Evolutionary conservation across 2,888 invertebrate genomes (phyloP).

Genomic region (Apodemia mormo): DNA sequence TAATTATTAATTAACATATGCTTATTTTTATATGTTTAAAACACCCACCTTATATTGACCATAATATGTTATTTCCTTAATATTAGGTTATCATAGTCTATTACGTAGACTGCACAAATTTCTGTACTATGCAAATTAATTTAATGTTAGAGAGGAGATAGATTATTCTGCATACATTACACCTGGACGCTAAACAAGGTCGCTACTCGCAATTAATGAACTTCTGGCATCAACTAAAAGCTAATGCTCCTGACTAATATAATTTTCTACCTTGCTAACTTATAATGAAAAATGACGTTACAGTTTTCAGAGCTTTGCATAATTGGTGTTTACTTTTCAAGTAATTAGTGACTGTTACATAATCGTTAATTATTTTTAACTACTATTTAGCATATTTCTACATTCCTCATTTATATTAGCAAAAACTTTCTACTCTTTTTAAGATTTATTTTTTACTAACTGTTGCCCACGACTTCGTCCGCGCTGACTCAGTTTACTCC

Average conservation of each 20-base stretch:
- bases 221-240: constrained; percentile 13
- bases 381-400: too few species aligned
- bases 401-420: too few species aligned
- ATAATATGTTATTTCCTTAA: neutral
- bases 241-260: constrained; percentile 12
- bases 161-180: constrained; percentile 35
- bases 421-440: too few species aligned
- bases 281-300: constrained; percentile 13
- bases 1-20: too few species aligned
- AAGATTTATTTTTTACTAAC: too few species aligned
- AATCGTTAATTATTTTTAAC: too few species aligned
- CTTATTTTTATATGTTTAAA: too few species aligned
- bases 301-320: neutral
- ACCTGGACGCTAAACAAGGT: constrained; percentile 18
- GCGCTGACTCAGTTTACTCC: too few species aligned
- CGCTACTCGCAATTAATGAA: constrained; percentile 11
- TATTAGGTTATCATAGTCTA: neutral
- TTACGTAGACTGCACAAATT: neutral
- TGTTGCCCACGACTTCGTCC: too few species aligned
- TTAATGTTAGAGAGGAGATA: constrained; percentile 36
- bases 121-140: constrained; percentile 35
- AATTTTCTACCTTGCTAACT: constrained; percentile 8
- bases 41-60: neutral
- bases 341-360: neutral
- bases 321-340: neutral